Base-by-base conservation (phyloP, 2,113 vertebrate species). In the Odocoileus hemionus region DNA sequence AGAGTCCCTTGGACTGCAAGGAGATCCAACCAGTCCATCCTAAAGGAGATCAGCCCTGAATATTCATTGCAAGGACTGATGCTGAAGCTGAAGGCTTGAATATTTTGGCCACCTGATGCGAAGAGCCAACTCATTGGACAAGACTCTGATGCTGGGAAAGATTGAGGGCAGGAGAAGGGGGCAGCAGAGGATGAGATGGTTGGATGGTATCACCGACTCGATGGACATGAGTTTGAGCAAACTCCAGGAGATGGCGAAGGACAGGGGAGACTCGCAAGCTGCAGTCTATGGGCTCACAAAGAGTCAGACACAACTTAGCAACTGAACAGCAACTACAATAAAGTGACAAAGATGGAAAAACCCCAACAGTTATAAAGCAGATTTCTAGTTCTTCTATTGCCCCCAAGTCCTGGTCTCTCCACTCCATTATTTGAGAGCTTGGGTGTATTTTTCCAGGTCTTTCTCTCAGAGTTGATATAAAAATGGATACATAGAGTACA, bases 391-490 rank as follows among this genome's bases (percentile, higher is more conserved):
- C 55, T 8, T 45, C 11, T 2, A 1, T 26, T 2, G 0, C 8
- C 25, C 70, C 67, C 36, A 19, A 43, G 6, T 4, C 30, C 23
- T 2, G 6, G 45, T 17, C 17, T 79, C 45, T 43, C 61, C 25
- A 26, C 23, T 47, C 28, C 3, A 0, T 1, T 13, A 3, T 13
- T 11, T 11, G 57, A 36, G 36, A 30, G 26, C 21, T 2, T 3
- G 19, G 26, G 15, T 0, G 13, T 26, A 1, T 5, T 9, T 60
- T 15, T 43, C 67, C 33, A 15, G 74, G 28, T 55, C 19, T 26
- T 55, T 28, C 12, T 14, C 28, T 55, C 6, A 64, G 93, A 4
- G 2, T 1, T 15, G 9, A 4, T 4, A 1, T 3, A 23, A 33
- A 14, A 36, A 67, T n/a, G 58, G 14, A 33, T 25, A 28, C 9